Percentiles rank a stretch among this genome's conserved stretches.
Evolutionary conservation across 2,797 vertebrate genomes (phyloP).

Genomic region (Sebastes baramenuke): DNA sequence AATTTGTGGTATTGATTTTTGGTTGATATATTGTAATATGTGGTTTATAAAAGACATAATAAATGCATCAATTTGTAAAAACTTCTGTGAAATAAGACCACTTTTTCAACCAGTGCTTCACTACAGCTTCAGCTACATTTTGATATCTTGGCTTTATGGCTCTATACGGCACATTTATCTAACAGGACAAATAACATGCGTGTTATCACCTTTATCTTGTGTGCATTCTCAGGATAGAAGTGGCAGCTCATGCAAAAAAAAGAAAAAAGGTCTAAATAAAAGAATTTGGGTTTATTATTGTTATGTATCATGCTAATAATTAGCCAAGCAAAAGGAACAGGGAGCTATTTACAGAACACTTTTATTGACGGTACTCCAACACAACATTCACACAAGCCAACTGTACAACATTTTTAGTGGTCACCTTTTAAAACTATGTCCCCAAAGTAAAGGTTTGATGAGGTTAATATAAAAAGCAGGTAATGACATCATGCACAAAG

Average conservation of each 20-base stretch:
- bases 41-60: constrained; percentile 42
- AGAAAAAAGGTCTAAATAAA: no score
- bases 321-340: constrained; percentile 2
- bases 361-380: constrained; percentile 80
- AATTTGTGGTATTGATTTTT: constrained; percentile 22
- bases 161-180: not conserved
- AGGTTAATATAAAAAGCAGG: constrained; percentile 18
- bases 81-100: not conserved
- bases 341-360: constrained; percentile 59
- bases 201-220: not conserved
- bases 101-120: not conserved
- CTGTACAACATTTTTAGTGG: constrained; percentile 62
- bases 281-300: not conserved
- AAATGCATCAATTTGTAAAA: constrained; percentile 43
- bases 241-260: constrained; percentile 1
- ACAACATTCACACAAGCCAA: constrained; percentile 69
- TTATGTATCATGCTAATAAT: constrained; percentile 3
- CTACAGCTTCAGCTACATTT: not conserved
- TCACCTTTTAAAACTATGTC: constrained; percentile 59
- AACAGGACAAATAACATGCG: not conserved
- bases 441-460: constrained; percentile 37
- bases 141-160: not conserved
- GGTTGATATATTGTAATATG: constrained; percentile 11
- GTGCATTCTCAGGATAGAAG: not conserved
- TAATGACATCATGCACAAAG: constrained; percentile 58